A percentile compares a stretch with the other conserved stretches of the same genome.
phyloP scores from a whole-genome alignment of 2,113 vertebrate species.

The Periophthalmus modestus region DNA sequence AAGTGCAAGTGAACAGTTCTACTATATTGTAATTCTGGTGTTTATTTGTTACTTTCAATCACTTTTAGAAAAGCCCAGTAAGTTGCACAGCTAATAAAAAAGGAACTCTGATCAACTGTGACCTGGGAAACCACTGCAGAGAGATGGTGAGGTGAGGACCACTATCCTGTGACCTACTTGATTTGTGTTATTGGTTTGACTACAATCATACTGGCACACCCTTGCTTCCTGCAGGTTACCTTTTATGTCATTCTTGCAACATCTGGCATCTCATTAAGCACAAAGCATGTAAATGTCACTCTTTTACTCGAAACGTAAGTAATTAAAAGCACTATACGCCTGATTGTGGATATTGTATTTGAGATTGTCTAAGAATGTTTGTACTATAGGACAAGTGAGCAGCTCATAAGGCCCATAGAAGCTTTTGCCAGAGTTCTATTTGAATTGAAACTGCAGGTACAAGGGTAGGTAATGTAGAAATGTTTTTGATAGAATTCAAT shows the following conservation, averaged over 20 bases:
- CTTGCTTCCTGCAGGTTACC: slow-evolving; percentile 75
- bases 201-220: not conserved
- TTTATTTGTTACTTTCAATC: not conserved
- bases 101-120: slow-evolving; percentile 83
- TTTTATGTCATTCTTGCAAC: slow-evolving; percentile 88
- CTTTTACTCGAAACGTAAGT: slow-evolving; percentile 87
- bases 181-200: not conserved
- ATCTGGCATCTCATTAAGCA: slow-evolving; percentile 82
- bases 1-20: too few relatives aligned
- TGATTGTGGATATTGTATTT: not conserved
- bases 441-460: slow-evolving; percentile 85
- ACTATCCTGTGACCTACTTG: not conserved
- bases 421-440: slow-evolving; percentile 88
- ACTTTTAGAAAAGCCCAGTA: slow-evolving; percentile 77
- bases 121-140: slow-evolving; percentile 90
- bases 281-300: slow-evolving; percentile 81
- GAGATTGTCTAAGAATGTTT: not conserved
- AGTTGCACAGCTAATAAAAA: slow-evolving; percentile 84
- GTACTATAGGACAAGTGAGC: slow-evolving; percentile 85
- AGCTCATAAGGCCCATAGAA: slow-evolving; percentile 78
- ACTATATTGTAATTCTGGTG: not conserved
- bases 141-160: slow-evolving; percentile 84
- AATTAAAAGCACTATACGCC: too few relatives aligned
- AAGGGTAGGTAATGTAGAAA: slow-evolving; percentile 78
- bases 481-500: not conserved